Percentiles rank a stretch among this genome's conserved stretches.
These are phyloP conservation scores for Acleris laterana DNA, from an alignment of 2,888 invertebrate genomes.

Conservation along the genomic window DNA sequence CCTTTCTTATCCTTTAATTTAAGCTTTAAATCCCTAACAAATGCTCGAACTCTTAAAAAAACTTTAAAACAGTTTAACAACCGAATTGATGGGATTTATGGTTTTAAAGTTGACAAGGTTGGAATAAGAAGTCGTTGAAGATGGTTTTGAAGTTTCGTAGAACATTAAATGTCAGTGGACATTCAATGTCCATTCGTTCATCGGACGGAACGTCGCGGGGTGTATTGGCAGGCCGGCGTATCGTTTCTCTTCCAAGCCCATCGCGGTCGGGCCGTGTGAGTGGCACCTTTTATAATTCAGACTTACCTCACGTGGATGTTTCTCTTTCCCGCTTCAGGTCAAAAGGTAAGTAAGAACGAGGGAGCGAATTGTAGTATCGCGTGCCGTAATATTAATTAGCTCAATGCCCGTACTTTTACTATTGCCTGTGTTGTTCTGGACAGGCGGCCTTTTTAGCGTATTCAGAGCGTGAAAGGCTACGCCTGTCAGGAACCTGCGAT, in stretches of 20 bases:
- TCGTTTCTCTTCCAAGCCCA: conserved; percentile 11
- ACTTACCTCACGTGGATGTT: conserved; percentile 8
- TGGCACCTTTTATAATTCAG: conserved; percentile 31
- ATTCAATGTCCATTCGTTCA: conserved; percentile 12
- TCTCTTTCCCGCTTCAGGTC: conserved; percentile 12
- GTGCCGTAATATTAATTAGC: conserved; percentile 36
- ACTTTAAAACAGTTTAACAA: too few species aligned
- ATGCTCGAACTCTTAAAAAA: too few species aligned
- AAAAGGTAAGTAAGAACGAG: conserved; percentile 4
- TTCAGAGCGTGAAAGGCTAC: conserved; percentile 37
- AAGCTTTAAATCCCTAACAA: too few species aligned
- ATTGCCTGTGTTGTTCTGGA: conserved; percentile 21
- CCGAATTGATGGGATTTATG: too few species aligned
- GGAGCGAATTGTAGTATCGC: conserved; percentile 19
- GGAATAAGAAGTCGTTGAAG: background rate
- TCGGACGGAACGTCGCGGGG: conserved; percentile 11
- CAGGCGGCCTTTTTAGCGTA: conserved; percentile 33
- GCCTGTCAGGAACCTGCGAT: conserved; percentile 9
- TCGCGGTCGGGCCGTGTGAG: conserved; percentile 1
- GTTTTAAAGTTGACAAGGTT: background rate
- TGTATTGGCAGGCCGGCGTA: conserved; percentile 11
- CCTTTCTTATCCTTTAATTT: too few species aligned
- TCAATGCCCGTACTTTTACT: conserved; percentile 19
- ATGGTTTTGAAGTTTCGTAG: too few species aligned
- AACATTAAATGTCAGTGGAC: too few species aligned